Evolutionary conservation across 2,888 invertebrate species (phyloP).

Genomic region (Flabesymbios commensalis): DNA sequence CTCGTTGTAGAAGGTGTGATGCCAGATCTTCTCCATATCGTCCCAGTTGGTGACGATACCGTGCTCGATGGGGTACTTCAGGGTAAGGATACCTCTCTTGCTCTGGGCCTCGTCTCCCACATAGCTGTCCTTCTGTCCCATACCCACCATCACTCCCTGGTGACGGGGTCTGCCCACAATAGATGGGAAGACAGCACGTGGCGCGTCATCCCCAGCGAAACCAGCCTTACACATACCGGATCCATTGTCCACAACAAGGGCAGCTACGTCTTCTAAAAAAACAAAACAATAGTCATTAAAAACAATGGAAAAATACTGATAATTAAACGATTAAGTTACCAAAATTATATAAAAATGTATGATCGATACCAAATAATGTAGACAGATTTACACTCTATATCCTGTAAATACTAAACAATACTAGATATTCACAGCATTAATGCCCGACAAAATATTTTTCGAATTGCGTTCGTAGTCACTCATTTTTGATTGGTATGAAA

Average conservation of each 20-base stretch:
- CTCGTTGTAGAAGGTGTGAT: constrained; percentile 94
- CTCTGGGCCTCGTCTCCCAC: constrained; percentile 54
- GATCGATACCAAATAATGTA: no score
- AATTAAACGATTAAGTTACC: no score
- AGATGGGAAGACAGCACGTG: constrained; percentile 83
- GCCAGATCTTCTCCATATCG: constrained; percentile 94
- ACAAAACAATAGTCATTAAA: no score
- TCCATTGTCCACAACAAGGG: constrained; percentile 71
- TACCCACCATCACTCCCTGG: constrained; percentile 28
- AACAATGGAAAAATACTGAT: no score
- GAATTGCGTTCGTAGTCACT: no score
- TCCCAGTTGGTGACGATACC: constrained; percentile 57
- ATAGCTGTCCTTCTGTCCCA: constrained; percentile 51
- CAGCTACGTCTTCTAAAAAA: constrained; percentile 53
- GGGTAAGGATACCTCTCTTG: constrained; percentile 53
- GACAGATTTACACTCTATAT: no score
- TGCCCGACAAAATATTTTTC: no score
- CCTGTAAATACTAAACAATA: no score
- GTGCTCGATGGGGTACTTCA: constrained; percentile 54
- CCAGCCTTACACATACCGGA: constrained; percentile 73
- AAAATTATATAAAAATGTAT: no score
- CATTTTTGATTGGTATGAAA: no score
- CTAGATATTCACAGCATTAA: no score
- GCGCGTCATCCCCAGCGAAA: constrained; percentile 77
- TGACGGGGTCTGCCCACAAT: constrained; percentile 72